Evolutionary conservation across 2,888 invertebrate species (phyloP), one percentile per base, ranked within the genome.

Genomic region (Slavum lentiscoides): DNA sequence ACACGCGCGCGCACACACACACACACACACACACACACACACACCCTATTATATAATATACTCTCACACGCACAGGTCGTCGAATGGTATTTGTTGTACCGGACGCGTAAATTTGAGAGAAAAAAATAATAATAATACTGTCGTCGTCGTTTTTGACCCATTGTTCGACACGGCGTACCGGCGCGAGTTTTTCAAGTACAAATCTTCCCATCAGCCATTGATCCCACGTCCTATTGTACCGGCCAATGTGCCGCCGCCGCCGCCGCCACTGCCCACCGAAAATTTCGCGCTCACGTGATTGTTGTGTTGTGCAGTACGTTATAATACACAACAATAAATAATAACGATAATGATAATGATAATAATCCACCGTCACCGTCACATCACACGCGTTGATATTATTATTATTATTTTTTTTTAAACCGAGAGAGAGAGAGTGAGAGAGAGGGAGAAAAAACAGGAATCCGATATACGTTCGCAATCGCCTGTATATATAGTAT

Each of bases 131-230:
- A 74, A 74, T 37, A 53, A 66, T 76, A 76, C 61, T 37, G 77
- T 69, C 68, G 58, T 67, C 67, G 58, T 76, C 67, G 76, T 76
- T 77, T 43, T 70, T 80, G 77, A 80, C 62, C 77, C 69, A 77
- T 77, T 77, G 77, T 77, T 77, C 30, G 30, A 9, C 9, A 9
- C 77, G 69, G 3, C 59, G 75, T 21, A 58, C 66, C 59, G 58
- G 62, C 74, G 74, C 74, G 74, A 64, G 74, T 64, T 77, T 77
- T 77, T 69, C 68, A 53, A 77, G 69, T 69, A 69, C 77, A 80
- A 70, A 72, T 70, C 77, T 70, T 70, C 77, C 77, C 70, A 64
- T 80, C 70, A 80, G 69, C 77, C 77, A 80, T 80, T 80, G 77
- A 80, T 80, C 77, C 77, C 70, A 70, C 77, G 70, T 70, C 69